Base-by-base conservation (phyloP, 2,113 vertebrate species). In the Diadophis punctatus region DNA sequence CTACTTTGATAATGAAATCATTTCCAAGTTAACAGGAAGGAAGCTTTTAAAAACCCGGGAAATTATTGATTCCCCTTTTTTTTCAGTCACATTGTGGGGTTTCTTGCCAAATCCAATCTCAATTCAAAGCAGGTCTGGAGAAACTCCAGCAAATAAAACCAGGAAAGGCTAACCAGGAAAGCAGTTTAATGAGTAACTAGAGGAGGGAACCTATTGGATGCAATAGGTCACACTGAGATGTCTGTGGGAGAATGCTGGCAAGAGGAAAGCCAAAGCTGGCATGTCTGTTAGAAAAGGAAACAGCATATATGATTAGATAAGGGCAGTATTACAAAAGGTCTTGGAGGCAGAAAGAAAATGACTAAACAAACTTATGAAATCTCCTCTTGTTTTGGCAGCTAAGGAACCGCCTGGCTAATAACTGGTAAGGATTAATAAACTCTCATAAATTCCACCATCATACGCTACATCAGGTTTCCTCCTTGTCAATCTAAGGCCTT, bases 331-430 rank as follows among this genome's bases (percentile, higher is more conserved):
- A 51, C 22, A 84, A 84, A 88, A 68, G 34, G 30, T 80, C 43
- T 88, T 84, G n/a, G 63, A 56, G 30, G 60, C 58, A 74, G 14
- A 53, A 87, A 55, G 30, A 88, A 46, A 58, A 58, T 86, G 68
- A 90, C 52, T 86, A 60, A 51, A 89, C 14, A 18, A 92, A 85
- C 39, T 85, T 58, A 27, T 51, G 68, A 92, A 89, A 92, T 89
- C 63, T 87, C n/a, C 58, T 30, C 51, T 34, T 84, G 43, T 56
- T 92, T 89, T 58, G 68, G 86, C 16, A 92, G 49, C 49, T 90
- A n/a, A 27, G 3, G 34, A 46, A 86, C 55, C 30, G 46, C 25
- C 39, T 84, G 91, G 48, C 53, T 60, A 89, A 89, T 43, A 84
- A n/a, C 43, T 58, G 91, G 55, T 34, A 63, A 84, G 34, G 87